Evolutionary conservation across 2,888 invertebrate genomes (phyloP).

Genomic region (Fragum whitleyi): DNA sequence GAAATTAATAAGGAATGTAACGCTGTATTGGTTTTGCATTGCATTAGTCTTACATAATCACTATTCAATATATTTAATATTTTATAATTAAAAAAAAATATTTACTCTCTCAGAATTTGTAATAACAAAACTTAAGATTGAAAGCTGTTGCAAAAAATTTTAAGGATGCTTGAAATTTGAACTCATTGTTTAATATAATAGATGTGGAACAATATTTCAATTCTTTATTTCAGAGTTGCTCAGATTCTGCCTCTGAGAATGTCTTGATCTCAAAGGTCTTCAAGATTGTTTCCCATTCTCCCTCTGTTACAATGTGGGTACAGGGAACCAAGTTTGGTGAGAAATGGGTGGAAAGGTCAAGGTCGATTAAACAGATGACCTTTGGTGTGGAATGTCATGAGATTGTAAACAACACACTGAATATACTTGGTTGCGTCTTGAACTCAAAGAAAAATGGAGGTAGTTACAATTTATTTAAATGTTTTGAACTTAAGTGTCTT

Average conservation of each 20-base stretch:
- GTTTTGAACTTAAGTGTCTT: no score
- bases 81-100: no score
- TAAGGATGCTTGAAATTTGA: no score
- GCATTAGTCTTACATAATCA: no score
- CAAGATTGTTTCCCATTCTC: constrained; percentile 27
- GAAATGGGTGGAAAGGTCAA: constrained; percentile 67
- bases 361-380: constrained; percentile 66
- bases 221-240: constrained; percentile 62
- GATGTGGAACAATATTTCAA: no score
- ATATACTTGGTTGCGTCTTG: constrained; percentile 5
- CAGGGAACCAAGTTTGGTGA: constrained; percentile 70
- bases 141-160: no score
- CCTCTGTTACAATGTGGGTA: constrained; percentile 68
- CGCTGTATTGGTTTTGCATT: no score
- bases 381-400: constrained; percentile 40
- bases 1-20: no score
- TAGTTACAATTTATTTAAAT: background rate
- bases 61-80: no score
- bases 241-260: constrained; percentile 59
- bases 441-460: constrained; percentile 15
- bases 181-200: no score
- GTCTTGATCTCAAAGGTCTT: constrained; percentile 64
- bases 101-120: no score
- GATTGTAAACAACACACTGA: constrained; percentile 29
- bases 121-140: no score